Evolutionary conservation across 2,113 vertebrate genomes (phyloP).

Genomic region (Cygnus atratus): DNA sequence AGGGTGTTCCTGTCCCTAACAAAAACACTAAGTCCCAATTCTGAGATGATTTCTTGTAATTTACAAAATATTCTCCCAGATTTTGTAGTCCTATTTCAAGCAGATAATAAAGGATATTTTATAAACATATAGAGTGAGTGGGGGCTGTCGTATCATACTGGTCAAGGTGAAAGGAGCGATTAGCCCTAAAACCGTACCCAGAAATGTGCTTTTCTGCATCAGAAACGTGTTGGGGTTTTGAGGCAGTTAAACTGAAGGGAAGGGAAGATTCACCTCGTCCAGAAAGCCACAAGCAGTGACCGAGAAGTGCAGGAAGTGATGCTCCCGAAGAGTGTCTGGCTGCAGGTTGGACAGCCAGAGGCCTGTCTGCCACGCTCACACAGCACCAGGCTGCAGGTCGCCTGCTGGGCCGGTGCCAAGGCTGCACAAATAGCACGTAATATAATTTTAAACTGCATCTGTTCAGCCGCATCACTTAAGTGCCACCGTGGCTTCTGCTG

Average conservation of each 20-base stretch:
- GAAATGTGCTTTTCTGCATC: neutral
- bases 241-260: neutral
- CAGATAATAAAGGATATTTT: neutral
- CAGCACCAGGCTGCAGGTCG: neutral
- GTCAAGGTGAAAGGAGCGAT: neutral
- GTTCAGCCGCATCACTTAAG: neutral
- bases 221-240: neutral
- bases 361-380: no score
- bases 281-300: neutral
- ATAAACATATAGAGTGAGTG: neutral
- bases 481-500: neutral
- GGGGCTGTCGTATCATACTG: neutral
- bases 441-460: neutral
- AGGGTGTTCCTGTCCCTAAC: no score
- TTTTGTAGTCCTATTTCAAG: neutral
- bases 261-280: neutral
- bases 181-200: neutral
- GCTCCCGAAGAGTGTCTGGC: neutral
- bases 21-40: neutral
- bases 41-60: neutral
- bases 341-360: neutral
- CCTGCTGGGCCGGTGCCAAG: neutral
- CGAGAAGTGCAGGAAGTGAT: neutral
- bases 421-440: neutral
- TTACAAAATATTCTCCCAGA: neutral